phyloP scores from a whole-genome alignment of 1,140 invertebrate genomes.

The Magallana ariakensis region DNA sequence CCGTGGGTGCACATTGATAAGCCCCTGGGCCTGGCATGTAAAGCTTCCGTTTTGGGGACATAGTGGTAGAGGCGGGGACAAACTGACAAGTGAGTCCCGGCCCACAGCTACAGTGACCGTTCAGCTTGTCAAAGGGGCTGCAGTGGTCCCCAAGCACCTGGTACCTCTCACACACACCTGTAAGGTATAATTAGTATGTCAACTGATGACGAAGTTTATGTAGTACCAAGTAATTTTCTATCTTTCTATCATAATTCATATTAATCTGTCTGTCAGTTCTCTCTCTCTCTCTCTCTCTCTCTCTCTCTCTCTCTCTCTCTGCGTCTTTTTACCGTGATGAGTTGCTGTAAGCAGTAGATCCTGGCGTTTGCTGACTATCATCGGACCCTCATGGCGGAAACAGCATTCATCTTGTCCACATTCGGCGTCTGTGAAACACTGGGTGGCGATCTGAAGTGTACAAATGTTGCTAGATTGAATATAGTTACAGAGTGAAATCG shows the following conservation, averaged over 20 bases:
- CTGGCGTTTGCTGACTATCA: slow-evolving; percentile 41
- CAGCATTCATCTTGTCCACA: slow-evolving; percentile 36
- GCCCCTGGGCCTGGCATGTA: slow-evolving; percentile 36
- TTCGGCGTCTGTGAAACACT: background rate
- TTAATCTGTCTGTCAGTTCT: too few relatives aligned
- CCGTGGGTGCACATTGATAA: background rate
- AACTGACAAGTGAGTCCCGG: slow-evolving; percentile 39
- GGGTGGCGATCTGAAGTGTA: background rate
- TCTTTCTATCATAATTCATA: background rate
- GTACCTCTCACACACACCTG: slow-evolving; percentile 50
- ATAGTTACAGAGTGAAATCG: background rate
- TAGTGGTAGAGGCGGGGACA: slow-evolving; percentile 9
- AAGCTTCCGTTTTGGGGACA: background rate
- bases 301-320: too few relatives aligned
- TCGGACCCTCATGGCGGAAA: slow-evolving; percentile 41
- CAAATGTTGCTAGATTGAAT: background rate
- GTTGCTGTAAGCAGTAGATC: background rate
- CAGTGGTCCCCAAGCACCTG: slow-evolving; percentile 30
- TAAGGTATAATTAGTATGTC: background rate
- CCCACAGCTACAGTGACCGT: slow-evolving; percentile 47
- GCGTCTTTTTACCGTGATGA: too few relatives aligned
- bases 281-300: too few relatives aligned
- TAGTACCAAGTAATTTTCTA: background rate
- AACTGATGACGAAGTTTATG: background rate
- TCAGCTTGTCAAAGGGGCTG: slow-evolving; percentile 40